A percentile compares a stretch with the other conserved stretches of the same genome.
Evolutionary conservation across 2,888 invertebrate species (phyloP).

Genomic region (Drosophila merina): DNA sequence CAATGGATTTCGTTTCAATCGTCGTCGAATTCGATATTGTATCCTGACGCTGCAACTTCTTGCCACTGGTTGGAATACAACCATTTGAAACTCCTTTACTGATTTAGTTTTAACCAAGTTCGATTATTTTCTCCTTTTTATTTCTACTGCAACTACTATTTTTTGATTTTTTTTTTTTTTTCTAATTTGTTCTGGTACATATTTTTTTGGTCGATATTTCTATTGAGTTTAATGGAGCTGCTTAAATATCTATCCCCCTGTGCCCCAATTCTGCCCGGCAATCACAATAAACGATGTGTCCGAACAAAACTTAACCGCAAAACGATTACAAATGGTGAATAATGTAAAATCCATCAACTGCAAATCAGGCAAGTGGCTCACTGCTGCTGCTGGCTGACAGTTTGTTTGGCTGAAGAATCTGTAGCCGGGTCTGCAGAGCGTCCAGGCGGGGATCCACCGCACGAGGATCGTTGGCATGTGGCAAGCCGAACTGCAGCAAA

Average conservation of each 20-base stretch:
- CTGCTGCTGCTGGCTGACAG: slow-evolving; percentile 57
- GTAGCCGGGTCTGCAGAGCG: slow-evolving; percentile 1
- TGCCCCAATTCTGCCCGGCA: slow-evolving; percentile 1
- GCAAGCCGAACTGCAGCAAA: slow-evolving; percentile 29
- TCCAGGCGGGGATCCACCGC: slow-evolving; percentile 11
- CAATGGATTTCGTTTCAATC: no score
- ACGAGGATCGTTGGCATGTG: slow-evolving; percentile 49
- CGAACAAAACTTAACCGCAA: slow-evolving; percentile 44
- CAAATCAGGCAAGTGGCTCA: slow-evolving; percentile 50
- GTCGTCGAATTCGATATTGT: no score
- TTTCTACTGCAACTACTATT: no score
- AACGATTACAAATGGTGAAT: slow-evolving; percentile 49
- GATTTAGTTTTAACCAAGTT: no score
- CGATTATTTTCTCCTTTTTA: no score
- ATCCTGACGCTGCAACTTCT: no score
- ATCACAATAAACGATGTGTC: slow-evolving; percentile 51
- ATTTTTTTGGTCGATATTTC: no score
- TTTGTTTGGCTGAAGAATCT: slow-evolving; percentile 65
- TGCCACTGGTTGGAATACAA: no score
- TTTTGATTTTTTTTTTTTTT: no score
- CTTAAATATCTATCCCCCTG: neutral
- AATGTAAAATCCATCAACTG: slow-evolving; percentile 72
- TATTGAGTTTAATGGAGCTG: no score
- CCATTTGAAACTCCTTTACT: no score
- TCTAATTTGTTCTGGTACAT: no score